A percentile compares a stretch with the other conserved stretches of the same genome.
phyloP scores from a whole-genome alignment of 2,113 vertebrate genomes.

The Gavialis gangeticus region DNA sequence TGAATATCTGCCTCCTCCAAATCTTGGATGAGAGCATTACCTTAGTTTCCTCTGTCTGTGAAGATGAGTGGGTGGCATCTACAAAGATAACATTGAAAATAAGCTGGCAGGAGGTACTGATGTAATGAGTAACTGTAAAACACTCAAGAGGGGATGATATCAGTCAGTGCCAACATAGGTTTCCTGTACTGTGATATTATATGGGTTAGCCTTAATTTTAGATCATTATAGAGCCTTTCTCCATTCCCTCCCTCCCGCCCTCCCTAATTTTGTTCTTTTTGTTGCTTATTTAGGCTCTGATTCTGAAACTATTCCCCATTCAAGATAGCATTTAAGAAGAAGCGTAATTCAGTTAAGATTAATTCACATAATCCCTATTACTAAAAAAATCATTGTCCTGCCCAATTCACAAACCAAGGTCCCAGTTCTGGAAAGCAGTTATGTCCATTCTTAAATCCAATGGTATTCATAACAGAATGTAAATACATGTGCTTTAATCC shows the following conservation, averaged over 20 bases:
- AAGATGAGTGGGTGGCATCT: neutral
- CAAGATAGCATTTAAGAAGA: neutral
- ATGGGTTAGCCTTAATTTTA: too few species aligned
- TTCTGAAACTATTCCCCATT: neutral
- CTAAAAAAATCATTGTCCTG: neutral
- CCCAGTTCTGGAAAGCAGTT: neutral
- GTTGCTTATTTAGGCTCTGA: neutral
- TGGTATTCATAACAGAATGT: too few species aligned
- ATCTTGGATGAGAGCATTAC: neutral
- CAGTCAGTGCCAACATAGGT: neutral
- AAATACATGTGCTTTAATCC: too few species aligned
- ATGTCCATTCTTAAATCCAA: too few species aligned
- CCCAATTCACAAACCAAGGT: neutral
- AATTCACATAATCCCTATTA: neutral
- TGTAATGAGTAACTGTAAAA: too few species aligned
- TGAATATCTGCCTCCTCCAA: neutral
- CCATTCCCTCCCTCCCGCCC: neutral
- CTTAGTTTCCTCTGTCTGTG: neutral
- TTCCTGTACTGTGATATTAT: neutral
- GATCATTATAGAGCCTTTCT: neutral
- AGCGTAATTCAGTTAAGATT: neutral
- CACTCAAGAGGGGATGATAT: neutral
- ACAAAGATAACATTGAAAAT: neutral
- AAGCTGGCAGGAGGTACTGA: neutral
- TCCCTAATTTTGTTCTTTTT: neutral